Conservation (phyloP, 2,797 vertebrate genomes). For the Platyrinchus mystaceus region DNA sequence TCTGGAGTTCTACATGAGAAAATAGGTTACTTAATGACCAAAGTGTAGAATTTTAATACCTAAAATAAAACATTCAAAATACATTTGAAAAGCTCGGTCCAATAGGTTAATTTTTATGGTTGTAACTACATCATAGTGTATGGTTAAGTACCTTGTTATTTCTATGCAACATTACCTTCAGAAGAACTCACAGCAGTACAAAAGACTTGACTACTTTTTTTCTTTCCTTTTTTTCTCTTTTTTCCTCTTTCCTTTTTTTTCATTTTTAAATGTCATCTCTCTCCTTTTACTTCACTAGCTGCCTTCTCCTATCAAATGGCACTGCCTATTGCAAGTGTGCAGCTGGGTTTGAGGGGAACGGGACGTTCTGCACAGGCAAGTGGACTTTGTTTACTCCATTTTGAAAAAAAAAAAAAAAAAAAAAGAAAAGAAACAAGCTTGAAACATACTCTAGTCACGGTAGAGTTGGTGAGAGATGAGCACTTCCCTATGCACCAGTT, state of each 20-base stretch:
- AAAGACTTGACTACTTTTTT: not conserved
- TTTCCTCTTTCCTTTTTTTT: not conserved
- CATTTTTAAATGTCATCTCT: not conserved
- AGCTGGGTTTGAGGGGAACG: slow-evolving; percentile 89
- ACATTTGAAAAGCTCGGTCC: not conserved
- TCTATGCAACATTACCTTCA: not conserved
- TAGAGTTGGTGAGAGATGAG: not conserved
- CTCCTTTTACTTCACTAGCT: slow-evolving; percentile 73
- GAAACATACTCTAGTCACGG: not conserved
- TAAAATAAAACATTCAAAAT: not conserved
- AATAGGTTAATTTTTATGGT: not conserved
- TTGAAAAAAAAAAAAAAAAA: not conserved
- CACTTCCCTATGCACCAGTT: not conserved
- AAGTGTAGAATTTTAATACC: not conserved
- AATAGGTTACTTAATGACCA: accelerated
- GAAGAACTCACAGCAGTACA: not conserved
- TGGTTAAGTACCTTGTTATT: not conserved
- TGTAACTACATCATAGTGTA: not conserved
- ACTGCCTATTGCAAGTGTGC: slow-evolving; percentile 83
- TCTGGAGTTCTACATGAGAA: not conserved
- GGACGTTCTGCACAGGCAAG: slow-evolving; percentile 87
- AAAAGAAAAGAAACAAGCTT: not conserved
- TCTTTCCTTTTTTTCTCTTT: not conserved
- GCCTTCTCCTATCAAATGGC: slow-evolving; percentile 68
- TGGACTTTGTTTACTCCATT: not conserved